phyloP scores from a whole-genome alignment of 1,140 invertebrate genomes.

The Drosophila varians region DNA sequence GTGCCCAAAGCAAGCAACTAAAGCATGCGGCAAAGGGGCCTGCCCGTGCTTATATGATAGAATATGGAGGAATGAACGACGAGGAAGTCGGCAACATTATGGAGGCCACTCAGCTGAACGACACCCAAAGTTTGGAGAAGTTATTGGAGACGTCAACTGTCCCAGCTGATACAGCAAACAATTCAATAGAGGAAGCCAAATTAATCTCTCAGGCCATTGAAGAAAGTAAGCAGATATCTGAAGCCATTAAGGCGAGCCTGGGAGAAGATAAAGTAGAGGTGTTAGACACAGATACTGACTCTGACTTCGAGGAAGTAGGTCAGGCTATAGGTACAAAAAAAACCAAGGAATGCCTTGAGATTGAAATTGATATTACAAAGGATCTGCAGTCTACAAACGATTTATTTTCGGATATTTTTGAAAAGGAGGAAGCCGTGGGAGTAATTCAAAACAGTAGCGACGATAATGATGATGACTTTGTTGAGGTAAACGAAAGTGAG shows the following conservation, averaged over 20 bases:
- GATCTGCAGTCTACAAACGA: slow-evolving; percentile 85
- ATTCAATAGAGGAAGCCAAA: slow-evolving; percentile 51
- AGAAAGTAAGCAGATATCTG: slow-evolving; percentile 33
- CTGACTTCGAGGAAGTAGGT: slow-evolving; percentile 32
- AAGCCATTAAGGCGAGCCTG: slow-evolving; percentile 15
- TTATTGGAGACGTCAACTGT: slow-evolving; percentile 4
- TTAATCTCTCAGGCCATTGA: slow-evolving; percentile 42
- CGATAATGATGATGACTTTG: slow-evolving; percentile 12
- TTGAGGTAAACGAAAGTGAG: slow-evolving; percentile 22
- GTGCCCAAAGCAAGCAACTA: slow-evolving; percentile 71
- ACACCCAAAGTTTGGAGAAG: slow-evolving; percentile 48
- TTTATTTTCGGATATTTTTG: slow-evolving; percentile 88
- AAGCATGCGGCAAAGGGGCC: slow-evolving; percentile 82
- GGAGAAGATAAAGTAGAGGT: neutral
- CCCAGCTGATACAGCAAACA: slow-evolving; percentile 7
- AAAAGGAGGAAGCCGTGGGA: neutral
- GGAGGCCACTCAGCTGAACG: slow-evolving; percentile 65
- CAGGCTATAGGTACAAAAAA: slow-evolving; percentile 21
- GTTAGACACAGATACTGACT: slow-evolving; percentile 18
- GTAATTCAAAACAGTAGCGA: neutral
- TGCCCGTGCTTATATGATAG: slow-evolving; percentile 88
- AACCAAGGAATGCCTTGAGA: slow-evolving; percentile 60
- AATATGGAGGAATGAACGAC: slow-evolving; percentile 89
- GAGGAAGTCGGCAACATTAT: slow-evolving; percentile 86
- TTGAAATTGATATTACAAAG: slow-evolving; percentile 75